Conservation (phyloP, 2,797 vertebrate genomes). For the Scomberomorus guttatus region DNA sequence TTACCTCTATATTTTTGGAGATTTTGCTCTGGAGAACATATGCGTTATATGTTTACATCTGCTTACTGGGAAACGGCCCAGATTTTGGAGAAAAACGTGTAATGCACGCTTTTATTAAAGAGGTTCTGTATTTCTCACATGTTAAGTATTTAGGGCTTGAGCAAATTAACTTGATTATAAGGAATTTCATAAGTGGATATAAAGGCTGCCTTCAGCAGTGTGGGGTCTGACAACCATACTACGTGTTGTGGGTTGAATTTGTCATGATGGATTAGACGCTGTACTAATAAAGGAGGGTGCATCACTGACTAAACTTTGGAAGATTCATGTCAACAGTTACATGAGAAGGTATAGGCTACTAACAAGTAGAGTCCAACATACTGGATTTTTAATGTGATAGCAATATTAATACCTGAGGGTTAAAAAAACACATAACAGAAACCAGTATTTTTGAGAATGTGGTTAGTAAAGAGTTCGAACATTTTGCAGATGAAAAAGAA, state of each 20-base stretch:
- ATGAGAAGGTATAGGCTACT: neutral
- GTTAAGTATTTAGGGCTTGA: conserved; percentile 50
- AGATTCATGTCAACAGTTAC: conserved; percentile 21
- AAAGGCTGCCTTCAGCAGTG: conserved; percentile 38
- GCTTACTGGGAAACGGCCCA: conserved; percentile 26
- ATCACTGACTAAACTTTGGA: conserved; percentile 20
- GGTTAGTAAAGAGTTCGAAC: neutral
- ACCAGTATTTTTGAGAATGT: neutral
- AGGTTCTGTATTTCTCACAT: conserved; percentile 41
- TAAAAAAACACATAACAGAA: neutral
- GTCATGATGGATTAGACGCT: conserved; percentile 27
- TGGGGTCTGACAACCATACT: conserved; percentile 39
- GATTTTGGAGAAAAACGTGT: conserved; percentile 31
- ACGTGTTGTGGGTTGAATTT: conserved; percentile 49
- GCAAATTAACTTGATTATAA: conserved; percentile 58
- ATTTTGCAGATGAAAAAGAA: neutral
- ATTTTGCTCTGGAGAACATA: neutral
- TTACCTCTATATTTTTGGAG: conserved; percentile 17
- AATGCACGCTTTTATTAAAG: conserved; percentile 49
- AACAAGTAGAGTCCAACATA: neutral
- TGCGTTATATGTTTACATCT: conserved; percentile 40
- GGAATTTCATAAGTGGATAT: conserved; percentile 60
- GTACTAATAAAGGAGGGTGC: conserved; percentile 2
- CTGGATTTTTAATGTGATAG: neutral
- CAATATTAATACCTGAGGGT: neutral